Evolutionary conservation across 2,888 invertebrate species (phyloP).

Genomic region (Melieria crassipennis): DNA sequence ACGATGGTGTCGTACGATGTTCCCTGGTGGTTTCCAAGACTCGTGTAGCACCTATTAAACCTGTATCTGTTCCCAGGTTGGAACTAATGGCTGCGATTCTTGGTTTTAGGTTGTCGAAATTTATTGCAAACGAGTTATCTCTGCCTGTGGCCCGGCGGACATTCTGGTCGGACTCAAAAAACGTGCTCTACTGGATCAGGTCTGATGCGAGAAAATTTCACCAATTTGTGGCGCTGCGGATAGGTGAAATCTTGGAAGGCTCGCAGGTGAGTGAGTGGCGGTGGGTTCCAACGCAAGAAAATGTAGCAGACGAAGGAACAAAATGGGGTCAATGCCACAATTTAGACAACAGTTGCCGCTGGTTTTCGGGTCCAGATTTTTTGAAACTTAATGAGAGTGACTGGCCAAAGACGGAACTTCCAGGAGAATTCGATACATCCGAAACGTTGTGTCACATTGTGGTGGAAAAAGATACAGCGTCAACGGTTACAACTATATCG

Average conservation of each 20-base stretch:
- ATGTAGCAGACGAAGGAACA: not conserved
- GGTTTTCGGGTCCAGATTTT: too few relatives aligned
- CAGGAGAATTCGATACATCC: conserved; percentile 9
- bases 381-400: not conserved
- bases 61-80: conserved; percentile 10
- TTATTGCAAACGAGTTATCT: conserved; percentile 13
- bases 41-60: conserved; percentile 6
- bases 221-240: conserved; percentile 27
- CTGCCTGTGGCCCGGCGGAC: not conserved
- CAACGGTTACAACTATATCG: not conserved
- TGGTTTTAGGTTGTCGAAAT: conserved; percentile 8
- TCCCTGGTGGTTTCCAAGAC: conserved; percentile 26
- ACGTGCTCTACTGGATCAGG: conserved; percentile 1
- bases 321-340: too few relatives aligned
- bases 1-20: too few relatives aligned
- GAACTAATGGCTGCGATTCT: conserved; percentile 19
- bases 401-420: conserved; percentile 13
- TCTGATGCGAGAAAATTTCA: not conserved
- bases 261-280: not conserved
- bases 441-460: not conserved
- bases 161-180: conserved; percentile 8
- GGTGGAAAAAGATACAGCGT: not conserved
- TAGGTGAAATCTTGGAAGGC: conserved; percentile 30
- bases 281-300: conserved; percentile 9
- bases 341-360: too few relatives aligned